Conservation (phyloP, 2,113 vertebrate genomes). For the Coryphaenoides rupestris region DNA sequence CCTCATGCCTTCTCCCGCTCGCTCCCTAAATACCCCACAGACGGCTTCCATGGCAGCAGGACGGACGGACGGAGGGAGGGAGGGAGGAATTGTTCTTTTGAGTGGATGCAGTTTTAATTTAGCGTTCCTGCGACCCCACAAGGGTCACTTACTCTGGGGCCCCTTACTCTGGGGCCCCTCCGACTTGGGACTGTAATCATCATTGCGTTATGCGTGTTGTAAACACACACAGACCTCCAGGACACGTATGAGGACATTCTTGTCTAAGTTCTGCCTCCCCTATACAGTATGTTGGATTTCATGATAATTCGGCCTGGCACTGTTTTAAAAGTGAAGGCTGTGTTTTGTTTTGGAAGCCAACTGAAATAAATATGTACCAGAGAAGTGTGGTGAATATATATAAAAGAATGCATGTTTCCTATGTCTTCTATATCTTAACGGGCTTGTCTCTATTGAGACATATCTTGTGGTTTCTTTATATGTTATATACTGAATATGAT, state of each 20-base stretch:
- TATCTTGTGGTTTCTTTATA: too few species aligned
- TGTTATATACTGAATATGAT: too few species aligned
- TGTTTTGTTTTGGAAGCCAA: too few species aligned
- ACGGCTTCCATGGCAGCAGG: conserved; percentile 29
- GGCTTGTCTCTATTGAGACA: too few species aligned
- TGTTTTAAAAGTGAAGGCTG: too few species aligned
- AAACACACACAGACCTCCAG: conserved; percentile 21
- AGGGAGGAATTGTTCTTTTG: conserved; percentile 49
- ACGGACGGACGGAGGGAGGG: too few species aligned
- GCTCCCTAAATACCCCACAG: conserved; percentile 58
- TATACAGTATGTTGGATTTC: conserved; percentile 15
- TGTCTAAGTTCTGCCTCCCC: conserved; percentile 37
- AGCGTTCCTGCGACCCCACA: conserved; percentile 28
- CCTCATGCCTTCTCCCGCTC: conserved; percentile 50
- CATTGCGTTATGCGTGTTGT: conserved; percentile 28
- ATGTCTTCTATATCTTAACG: too few species aligned
- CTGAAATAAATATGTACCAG: too few species aligned
- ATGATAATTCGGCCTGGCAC: too few species aligned
- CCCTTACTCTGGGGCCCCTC: too few species aligned
- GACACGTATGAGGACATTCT: background rate
- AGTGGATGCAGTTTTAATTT: conserved; percentile 38
- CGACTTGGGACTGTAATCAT: conserved; percentile 51
- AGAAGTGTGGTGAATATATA: too few species aligned
- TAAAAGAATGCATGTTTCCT: too few species aligned
- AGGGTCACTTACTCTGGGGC: conserved; percentile 39